Base-by-base conservation (phyloP, 2,888 invertebrate species). In the Diaprepes abbreviatus region DNA sequence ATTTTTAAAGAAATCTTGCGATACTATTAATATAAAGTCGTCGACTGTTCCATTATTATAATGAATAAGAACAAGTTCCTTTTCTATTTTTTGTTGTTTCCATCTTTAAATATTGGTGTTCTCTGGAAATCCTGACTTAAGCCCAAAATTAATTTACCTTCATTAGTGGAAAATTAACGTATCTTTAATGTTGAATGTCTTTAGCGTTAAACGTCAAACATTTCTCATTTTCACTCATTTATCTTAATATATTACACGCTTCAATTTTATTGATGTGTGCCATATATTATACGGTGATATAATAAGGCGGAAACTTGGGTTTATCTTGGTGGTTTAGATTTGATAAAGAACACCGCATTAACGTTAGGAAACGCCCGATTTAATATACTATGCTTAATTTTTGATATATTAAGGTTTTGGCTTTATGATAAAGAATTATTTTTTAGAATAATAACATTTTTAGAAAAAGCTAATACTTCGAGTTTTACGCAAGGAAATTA, bases 221-320 rank as follows among this genome's bases (percentile, higher is more conserved):
- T 24, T 45, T 45, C 45, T 24, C 45, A 45, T 24, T 45, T 45
- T 24, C 4, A 24, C 24, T 45, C 45, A 45, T 45, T 45, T 45
- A 45, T 45, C 45, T 45, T 45, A 45, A 45, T 45, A 45, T 24
- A 24, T 24, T 40, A 38, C 38, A 45, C 19, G 45, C 21, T 45
- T 45, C 45, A 45, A 45, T 21, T 45, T 45, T 45, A 45, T 45
- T 45, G 45, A 45, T 45, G 45, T 21, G 21, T 14, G 21, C 21
- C 21, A 21, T 45, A 45, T 45, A 45, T 45, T 21, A 24, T 45
- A 12, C 19, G 45, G 1, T 24, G 12, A 24, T 45, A 45, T 45
- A 45, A 24, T 45, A 45, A 24, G 6, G 24, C 45, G 45, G 45
- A 45, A 45, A 45, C 16, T 45, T 24, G 45, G 45, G 24, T 45